A percentile compares a stretch with the other conserved stretches of the same genome.
Evolutionary conservation across 1,140 invertebrate genomes (phyloP).

Genomic region (Centruroides sculpturatus): DNA sequence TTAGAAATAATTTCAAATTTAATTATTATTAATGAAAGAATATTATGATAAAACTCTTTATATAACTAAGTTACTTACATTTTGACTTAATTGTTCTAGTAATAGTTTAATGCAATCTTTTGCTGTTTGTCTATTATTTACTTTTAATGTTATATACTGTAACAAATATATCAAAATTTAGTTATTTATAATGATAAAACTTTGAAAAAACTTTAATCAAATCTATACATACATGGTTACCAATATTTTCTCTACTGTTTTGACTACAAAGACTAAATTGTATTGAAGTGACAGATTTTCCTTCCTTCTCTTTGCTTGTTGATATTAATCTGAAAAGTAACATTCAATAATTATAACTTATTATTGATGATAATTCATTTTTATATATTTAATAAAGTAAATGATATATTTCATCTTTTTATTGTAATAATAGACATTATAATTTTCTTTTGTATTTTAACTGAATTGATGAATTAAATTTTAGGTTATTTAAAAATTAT

Average conservation of each 20-base stretch:
- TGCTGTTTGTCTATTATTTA: slow-evolving; percentile 12
- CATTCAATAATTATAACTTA: not conserved
- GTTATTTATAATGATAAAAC: not conserved
- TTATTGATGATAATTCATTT: not conserved
- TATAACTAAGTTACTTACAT: slow-evolving; percentile 5
- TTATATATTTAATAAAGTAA: no score
- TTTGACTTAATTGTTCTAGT: slow-evolving; percentile 5
- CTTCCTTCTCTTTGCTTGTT: slow-evolving; percentile 41
- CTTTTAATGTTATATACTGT: slow-evolving; percentile 14
- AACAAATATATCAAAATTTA: not conserved
- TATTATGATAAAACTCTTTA: not conserved
- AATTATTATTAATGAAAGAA: not conserved
- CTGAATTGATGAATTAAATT: no score
- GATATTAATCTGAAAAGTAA: slow-evolving; percentile 34
- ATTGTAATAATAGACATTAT: no score
- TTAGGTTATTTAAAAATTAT: no score
- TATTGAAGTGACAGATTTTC: slow-evolving; percentile 48
- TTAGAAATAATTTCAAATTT: not conserved
- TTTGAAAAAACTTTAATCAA: not conserved
- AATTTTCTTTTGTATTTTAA: no score
- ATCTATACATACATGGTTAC: not conserved
- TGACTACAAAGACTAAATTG: slow-evolving; percentile 61
- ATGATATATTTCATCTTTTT: no score
- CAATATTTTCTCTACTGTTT: slow-evolving; percentile 54
- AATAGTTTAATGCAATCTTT: slow-evolving; percentile 11